These are phyloP conservation scores for Daktulosphaira vitifoliae DNA, from an alignment of 1,140 invertebrate genomes.

Conservation along the genomic window DNA sequence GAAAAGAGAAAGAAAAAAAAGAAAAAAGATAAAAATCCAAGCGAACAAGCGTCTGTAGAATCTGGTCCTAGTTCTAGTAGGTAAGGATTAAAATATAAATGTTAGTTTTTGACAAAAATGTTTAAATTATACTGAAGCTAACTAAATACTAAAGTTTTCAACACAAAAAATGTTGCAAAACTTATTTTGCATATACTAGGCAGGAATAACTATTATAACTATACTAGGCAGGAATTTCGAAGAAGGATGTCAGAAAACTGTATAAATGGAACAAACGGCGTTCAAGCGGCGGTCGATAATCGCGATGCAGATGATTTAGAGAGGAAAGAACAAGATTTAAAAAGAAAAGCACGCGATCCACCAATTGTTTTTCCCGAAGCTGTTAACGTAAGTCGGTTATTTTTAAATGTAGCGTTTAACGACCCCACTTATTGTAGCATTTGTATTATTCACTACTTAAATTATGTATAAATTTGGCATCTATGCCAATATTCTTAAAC, in stretches of 20 bases:
- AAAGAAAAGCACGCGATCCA: conserved; percentile 65
- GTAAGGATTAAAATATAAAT: conserved; percentile 3
- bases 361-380: conserved; percentile 72
- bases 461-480: no score
- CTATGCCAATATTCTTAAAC: no score
- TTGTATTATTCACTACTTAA: no score
- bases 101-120: no score
- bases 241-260: conserved; percentile 35
- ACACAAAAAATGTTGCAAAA: no score
- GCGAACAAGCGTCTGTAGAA: not conserved
- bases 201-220: no score
- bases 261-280: conserved; percentile 29
- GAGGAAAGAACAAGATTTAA: conserved; percentile 56
- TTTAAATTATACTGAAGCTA: no score
- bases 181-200: no score
- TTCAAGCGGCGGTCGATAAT: conserved; percentile 40
- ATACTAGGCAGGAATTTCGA: no score
- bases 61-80: conserved; percentile 14
- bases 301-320: conserved; percentile 59
- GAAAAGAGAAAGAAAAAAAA: conserved; percentile 65
- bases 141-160: no score
- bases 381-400: conserved; percentile 53
- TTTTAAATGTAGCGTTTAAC: no score
- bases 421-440: no score
- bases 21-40: conserved; percentile 49